Conservation (phyloP, 2,113 vertebrate species). For the Centrocercus urophasianus region DNA sequence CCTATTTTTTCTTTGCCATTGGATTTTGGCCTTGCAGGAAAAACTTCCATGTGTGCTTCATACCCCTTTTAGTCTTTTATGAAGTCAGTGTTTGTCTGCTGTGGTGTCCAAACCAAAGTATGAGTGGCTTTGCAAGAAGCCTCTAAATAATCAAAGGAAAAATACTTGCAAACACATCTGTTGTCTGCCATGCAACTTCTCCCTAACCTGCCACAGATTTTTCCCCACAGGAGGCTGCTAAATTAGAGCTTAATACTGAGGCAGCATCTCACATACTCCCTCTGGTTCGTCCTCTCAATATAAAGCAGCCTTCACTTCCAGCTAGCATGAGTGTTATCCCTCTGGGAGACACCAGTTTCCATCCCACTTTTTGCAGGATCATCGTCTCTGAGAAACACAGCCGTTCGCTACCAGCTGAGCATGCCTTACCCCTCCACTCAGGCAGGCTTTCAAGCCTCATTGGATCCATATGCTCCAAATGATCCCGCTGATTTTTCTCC, state of each 20-base stretch:
- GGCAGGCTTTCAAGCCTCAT: background rate
- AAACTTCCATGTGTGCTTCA: background rate
- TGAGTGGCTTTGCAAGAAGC: background rate
- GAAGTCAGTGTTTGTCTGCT: background rate
- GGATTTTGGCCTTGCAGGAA: background rate
- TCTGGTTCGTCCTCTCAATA: background rate
- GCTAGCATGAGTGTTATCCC: background rate
- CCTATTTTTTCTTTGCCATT: background rate
- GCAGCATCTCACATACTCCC: background rate
- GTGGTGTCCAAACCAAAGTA: background rate
- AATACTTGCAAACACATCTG: background rate
- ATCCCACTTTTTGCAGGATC: background rate
- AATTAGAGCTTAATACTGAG: background rate
- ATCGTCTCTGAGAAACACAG: background rate
- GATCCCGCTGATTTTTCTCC: background rate
- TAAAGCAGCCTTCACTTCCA: background rate
- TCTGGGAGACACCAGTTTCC: background rate
- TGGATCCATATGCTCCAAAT: background rate
- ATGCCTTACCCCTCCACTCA: background rate
- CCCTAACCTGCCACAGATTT: background rate
- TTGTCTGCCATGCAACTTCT: background rate
- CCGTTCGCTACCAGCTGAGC: accelerated
- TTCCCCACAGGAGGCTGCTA: background rate
- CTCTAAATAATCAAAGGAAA: background rate
- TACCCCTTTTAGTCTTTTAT: background rate